Conservation (phyloP, 2,888 invertebrate genomes). For the Slavum lentiscoides region DNA sequence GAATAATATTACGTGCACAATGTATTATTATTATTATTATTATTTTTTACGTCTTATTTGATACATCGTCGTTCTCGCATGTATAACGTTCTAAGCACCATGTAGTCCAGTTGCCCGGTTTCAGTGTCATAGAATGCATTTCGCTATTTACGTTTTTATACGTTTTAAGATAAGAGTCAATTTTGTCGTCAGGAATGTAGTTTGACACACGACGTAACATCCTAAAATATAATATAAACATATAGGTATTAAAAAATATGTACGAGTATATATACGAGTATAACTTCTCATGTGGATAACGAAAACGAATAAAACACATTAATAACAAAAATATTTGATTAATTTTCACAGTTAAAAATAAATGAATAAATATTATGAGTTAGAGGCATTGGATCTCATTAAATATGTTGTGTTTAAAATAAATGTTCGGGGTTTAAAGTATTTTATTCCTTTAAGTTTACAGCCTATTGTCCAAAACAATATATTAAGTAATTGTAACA, state of each 20-base stretch:
- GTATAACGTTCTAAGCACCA: conserved; percentile 40
- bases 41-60: neutral
- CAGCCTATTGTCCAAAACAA: no score
- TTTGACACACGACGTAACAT: neutral
- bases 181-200: conserved; percentile 9
- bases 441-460: no score
- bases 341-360: no score
- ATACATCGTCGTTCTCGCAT: neutral
- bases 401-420: no score
- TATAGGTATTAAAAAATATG: neutral
- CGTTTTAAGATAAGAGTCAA: conserved; percentile 14
- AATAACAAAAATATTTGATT: no score
- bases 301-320: no score
- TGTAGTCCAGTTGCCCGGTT: conserved; percentile 12
- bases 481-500: no score
- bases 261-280: neutral
- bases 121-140: neutral
- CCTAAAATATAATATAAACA: conserved; percentile 7
- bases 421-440: no score
- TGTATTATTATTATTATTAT: neutral
- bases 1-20: neutral
- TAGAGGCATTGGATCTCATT: no score
- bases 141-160: conserved; percentile 1
- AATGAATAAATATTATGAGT: no score
- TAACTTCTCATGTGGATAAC: no score